Percentiles rank a stretch among this genome's conserved stretches.
Evolutionary conservation across 2,888 invertebrate genomes (phyloP).

Genomic region (Aspidiotus rigidus): DNA sequence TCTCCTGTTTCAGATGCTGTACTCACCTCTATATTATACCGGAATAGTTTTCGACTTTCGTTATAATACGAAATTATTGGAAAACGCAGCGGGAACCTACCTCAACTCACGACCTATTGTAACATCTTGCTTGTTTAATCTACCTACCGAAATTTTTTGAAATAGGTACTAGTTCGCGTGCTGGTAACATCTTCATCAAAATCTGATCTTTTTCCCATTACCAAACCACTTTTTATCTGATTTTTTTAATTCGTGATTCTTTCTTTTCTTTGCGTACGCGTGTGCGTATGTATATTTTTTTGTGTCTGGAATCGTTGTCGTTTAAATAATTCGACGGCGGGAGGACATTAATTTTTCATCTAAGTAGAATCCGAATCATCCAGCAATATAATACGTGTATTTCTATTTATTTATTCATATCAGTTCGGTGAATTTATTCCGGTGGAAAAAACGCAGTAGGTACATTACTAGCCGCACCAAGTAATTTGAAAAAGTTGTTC

Average conservation of each 20-base stretch:
- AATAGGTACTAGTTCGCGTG: slow-evolving; percentile 18
- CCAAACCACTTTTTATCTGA: not conserved
- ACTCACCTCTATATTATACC: too few species aligned
- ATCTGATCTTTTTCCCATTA: slow-evolving; percentile 3
- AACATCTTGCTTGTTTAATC: slow-evolving; percentile 19
- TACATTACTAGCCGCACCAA: too few species aligned
- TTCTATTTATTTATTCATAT: not conserved
- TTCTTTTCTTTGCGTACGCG: not conserved
- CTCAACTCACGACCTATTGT: slow-evolving; percentile 26
- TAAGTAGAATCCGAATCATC: not conserved
- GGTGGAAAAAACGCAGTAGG: too few species aligned
- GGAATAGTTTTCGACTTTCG: not conserved
- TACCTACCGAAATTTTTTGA: slow-evolving; percentile 3
- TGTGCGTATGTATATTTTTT: not conserved
- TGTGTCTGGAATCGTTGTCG: not conserved
- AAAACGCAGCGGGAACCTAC: slow-evolving; percentile 29
- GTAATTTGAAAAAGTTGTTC: slow-evolving; percentile 2
- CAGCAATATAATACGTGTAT: not conserved
- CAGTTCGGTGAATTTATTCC: not conserved
- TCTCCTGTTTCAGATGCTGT: not conserved
- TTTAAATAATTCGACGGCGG: not conserved
- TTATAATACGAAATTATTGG: slow-evolving; percentile 10
- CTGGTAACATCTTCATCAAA: slow-evolving; percentile 15
- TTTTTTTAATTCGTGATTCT: not conserved
- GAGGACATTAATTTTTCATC: slow-evolving; percentile 3